Evolutionary conservation across 2,888 invertebrate genomes (phyloP).

Genomic region (Andrena bucephala): DNA sequence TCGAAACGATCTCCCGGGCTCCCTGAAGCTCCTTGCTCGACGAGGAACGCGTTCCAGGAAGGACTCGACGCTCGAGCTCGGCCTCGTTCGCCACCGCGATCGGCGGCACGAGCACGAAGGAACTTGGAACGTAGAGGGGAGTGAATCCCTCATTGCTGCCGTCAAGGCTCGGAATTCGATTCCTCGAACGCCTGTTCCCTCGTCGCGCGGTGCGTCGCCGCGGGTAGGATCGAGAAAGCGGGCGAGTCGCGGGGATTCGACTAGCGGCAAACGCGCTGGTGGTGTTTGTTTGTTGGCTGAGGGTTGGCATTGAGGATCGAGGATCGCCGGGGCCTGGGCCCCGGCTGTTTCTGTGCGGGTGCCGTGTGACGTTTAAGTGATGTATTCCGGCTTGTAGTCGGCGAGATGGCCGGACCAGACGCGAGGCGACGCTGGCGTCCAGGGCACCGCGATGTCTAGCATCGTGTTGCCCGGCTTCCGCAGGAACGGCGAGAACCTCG

Average conservation of each 20-base stretch:
- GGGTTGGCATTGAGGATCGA: slow-evolving; percentile 31
- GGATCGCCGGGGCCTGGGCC: neutral
- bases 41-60: neutral
- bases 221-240: slow-evolving; percentile 21
- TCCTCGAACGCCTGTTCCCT: neutral
- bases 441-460: slow-evolving; percentile 82
- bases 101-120: slow-evolving; percentile 27
- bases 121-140: slow-evolving; percentile 22
- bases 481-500: slow-evolving; percentile 67
- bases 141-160: too few relatives aligned
- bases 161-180: neutral
- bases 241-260: slow-evolving; percentile 59
- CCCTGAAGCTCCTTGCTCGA: neutral
- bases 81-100: neutral
- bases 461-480: slow-evolving; percentile 74
- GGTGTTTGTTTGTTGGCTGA: slow-evolving; percentile 1
- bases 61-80: neutral
- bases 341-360: neutral
- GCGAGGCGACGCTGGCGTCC: slow-evolving; percentile 83
- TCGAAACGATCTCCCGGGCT: slow-evolving; percentile 15
- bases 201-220: neutral
- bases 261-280: slow-evolving; percentile 58
- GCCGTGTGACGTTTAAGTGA: slow-evolving; percentile 74
- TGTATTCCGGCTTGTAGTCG: slow-evolving; percentile 81
- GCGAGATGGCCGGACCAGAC: slow-evolving; percentile 77